A percentile compares a stretch with the other conserved stretches of the same genome.
phyloP scores from a whole-genome alignment of 2,113 vertebrate genomes.

The Ibidorhyncha struthersii region DNA sequence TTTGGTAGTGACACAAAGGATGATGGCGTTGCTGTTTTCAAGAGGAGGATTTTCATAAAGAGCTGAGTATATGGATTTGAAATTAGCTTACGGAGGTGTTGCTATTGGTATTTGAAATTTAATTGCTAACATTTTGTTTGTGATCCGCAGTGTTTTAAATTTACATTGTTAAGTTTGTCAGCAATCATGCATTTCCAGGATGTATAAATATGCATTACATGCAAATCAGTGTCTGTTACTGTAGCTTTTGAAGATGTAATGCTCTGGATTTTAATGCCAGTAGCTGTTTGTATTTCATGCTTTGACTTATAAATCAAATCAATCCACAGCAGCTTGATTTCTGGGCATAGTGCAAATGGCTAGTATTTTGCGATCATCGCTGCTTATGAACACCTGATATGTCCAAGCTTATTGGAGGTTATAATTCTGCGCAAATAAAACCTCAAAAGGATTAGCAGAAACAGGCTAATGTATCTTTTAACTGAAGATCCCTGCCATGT shows the following conservation, averaged over 20 bases:
- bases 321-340: neutral
- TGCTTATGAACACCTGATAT: neutral
- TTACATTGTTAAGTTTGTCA: constrained; percentile 55
- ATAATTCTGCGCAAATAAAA: neutral
- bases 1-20: neutral
- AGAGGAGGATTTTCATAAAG: neutral
- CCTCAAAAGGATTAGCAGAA: neutral
- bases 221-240: constrained; percentile 27
- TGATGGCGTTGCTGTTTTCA: neutral
- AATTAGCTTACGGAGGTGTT: constrained; percentile 21
- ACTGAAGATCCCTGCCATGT: neutral
- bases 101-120: constrained; percentile 9
- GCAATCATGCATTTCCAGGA: constrained; percentile 19
- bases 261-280: constrained; percentile 23
- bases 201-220: constrained; percentile 52
- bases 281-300: constrained; percentile 13
- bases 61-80: neutral
- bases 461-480: neutral
- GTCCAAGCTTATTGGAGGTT: neutral
- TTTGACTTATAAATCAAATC: neutral
- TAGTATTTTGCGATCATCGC: neutral
- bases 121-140: constrained; percentile 39
- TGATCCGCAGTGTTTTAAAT: constrained; percentile 40
- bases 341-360: neutral
- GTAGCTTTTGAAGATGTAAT: constrained; percentile 25